Evolutionary conservation across 2,888 invertebrate species (phyloP), one percentile per base, ranked within the genome.

Genomic region (Syrphus vitripennis): DNA sequence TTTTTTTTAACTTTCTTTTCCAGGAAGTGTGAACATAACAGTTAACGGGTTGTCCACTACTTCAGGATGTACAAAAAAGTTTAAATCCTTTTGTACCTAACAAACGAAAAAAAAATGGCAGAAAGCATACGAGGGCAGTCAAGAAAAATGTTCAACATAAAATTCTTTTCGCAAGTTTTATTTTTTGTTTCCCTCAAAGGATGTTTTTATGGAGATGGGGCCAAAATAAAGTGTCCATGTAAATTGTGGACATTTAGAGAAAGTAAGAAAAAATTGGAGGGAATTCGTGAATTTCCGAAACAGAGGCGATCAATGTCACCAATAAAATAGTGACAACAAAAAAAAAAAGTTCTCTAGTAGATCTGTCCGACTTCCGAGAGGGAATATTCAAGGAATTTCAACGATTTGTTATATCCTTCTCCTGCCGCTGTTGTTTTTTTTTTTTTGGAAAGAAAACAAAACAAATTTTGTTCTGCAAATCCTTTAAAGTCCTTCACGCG

Each of bases 281-380:
- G 81, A 86, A 84, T 84, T 81, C 48, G 69, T 29, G 81, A 72
- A 84, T 86, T 82, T 82, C 84, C 72, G 70, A 86, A 86, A 81
- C 77, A 82, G n/a, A n/a, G 81, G 71, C 76, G 77, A 82, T 86
- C 84, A 86, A 81, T 82, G 84, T 82, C 82, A 77, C 61, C 67
- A 59, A 76, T 80, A 76, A 71, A 79, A 75, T 4, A 34, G 21
- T 70, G 10, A 55, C 12, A 9, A 34, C 34, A 34, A 34, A 34
- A 14, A 61, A 34, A 50, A 79, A 45, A 34, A 29, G 31, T 4
- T 24, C 2, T 1, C 4, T 57, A 59, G 59, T 57, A 59, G 59
- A 76, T 59, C 4, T 77, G 45, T 76, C 50, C 67, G 37, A 74
- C 82, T 70, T 86, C 63, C 74, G 86, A 55, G 70, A 74, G 50